Percentiles rank a stretch among this genome's conserved stretches.
phyloP scores from a whole-genome alignment of 2,113 vertebrate species.

The Gadus chalcogrammus region DNA sequence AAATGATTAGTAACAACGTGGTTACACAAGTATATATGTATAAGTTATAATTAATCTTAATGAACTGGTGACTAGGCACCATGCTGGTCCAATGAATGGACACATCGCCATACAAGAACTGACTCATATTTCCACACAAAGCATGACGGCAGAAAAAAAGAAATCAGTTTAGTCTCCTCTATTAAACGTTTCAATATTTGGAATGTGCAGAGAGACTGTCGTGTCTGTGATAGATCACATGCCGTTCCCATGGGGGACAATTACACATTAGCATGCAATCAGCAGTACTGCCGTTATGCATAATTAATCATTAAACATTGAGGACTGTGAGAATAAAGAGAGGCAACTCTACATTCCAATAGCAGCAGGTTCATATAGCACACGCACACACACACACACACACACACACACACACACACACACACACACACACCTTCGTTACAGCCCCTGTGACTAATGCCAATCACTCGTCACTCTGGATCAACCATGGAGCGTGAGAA shows the following conservation, averaged over 20 bases:
- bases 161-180: slow-evolving; percentile 5
- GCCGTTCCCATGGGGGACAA: slow-evolving; percentile 56
- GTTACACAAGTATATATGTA: too few relatives aligned
- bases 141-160: too few relatives aligned
- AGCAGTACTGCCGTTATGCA: slow-evolving; percentile 54
- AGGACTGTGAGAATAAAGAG: slow-evolving; percentile 51
- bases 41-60: too few relatives aligned
- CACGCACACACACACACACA: slow-evolving; percentile 1
- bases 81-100: too few relatives aligned
- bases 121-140: too few relatives aligned
- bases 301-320: slow-evolving; percentile 60
- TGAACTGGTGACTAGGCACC: too few relatives aligned
- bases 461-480: slow-evolving; percentile 69
- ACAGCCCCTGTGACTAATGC: slow-evolving; percentile 61
- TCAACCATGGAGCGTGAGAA: slow-evolving; percentile 74
- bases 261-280: slow-evolving; percentile 52
- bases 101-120: too few relatives aligned
- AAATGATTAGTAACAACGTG: too few relatives aligned
- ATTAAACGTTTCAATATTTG: slow-evolving; percentile 29
- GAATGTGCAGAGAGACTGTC: slow-evolving; percentile 15
- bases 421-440: slow-evolving; percentile 50
- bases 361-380: slow-evolving; percentile 50
- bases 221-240: slow-evolving; percentile 23
- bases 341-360: slow-evolving; percentile 50
- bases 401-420: slow-evolving; percentile 9